phyloP scores from a whole-genome alignment of 2,797 vertebrate genomes.

The Apogon hyalosoma region DNA sequence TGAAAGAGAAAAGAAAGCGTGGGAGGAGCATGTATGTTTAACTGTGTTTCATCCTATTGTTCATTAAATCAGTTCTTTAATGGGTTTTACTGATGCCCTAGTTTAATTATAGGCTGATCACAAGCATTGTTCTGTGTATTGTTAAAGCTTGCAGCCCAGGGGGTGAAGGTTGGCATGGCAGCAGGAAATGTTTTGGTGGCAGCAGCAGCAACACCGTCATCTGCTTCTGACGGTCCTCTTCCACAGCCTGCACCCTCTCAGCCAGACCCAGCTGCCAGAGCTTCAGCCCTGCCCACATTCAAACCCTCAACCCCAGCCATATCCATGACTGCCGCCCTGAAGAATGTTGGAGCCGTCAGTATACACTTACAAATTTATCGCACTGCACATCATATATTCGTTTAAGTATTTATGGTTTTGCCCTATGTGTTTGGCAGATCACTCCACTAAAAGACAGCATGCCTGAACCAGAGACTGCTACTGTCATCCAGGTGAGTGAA shows the following conservation, averaged over 20 bases:
- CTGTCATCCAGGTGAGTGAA: constrained; percentile 74
- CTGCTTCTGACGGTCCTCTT: constrained; percentile 59
- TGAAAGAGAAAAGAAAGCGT: constrained; percentile 92
- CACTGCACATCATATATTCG: not conserved
- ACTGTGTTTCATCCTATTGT: not conserved
- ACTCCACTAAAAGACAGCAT: constrained; percentile 78
- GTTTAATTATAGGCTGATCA: constrained; percentile 2
- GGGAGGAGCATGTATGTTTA: constrained; percentile 93
- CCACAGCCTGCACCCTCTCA: constrained; percentile 56
- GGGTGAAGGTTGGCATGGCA: constrained; percentile 80
- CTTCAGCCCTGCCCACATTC: constrained; percentile 67
- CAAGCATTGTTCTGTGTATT: constrained; percentile 28
- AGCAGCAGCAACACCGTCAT: constrained; percentile 53
- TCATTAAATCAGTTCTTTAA: not conserved
- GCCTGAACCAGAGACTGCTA: constrained; percentile 74
- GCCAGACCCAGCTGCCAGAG: constrained; percentile 79
- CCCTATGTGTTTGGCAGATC: constrained; percentile 64
- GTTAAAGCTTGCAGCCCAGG: constrained; percentile 87
- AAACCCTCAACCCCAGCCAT: constrained; percentile 83
- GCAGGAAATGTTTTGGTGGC: constrained; percentile 65
- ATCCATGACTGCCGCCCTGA: constrained; percentile 95
- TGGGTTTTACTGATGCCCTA: not conserved
- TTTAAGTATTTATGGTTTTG: constrained; percentile 1
- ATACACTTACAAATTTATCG: constrained; percentile 3
- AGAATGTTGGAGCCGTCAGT: constrained; percentile 94